A percentile compares a stretch with the other conserved stretches of the same genome.
Evolutionary conservation across 2,888 invertebrate genomes (phyloP).

Genomic region (Liposcelis brunnea): DNA sequence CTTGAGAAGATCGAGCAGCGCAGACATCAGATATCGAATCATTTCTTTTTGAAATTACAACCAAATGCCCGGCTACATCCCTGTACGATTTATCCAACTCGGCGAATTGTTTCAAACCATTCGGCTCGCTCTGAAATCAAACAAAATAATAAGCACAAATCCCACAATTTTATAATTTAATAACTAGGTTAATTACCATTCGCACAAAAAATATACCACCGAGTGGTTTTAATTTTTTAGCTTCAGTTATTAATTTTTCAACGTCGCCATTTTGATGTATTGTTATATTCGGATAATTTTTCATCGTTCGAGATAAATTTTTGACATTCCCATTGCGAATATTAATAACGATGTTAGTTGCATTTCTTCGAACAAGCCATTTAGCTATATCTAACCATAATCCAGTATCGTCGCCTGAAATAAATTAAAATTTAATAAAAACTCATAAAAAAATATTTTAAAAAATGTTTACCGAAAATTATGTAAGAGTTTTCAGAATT

Average conservation of each 20-base stretch:
- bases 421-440: slow-evolving; percentile 16
- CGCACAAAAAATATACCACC: too few species aligned
- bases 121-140: neutral
- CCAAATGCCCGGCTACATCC: neutral
- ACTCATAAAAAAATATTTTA: too few species aligned
- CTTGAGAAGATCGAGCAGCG: neutral
- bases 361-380: slow-evolving; percentile 16
- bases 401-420: slow-evolving; percentile 20
- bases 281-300: too few species aligned
- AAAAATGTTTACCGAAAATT: slow-evolving; percentile 24
- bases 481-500: slow-evolving; percentile 30
- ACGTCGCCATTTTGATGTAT: too few species aligned
- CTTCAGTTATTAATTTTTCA: too few species aligned
- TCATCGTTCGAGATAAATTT: too few species aligned
- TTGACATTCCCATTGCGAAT: too few species aligned
- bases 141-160: too few species aligned
- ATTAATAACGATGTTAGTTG: too few species aligned
- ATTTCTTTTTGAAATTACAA: neutral
- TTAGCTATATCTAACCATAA: slow-evolving; percentile 22
- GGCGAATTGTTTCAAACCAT: neutral
- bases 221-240: too few species aligned
- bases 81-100: neutral
- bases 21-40: neutral
- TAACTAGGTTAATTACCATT: too few species aligned
- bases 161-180: too few species aligned